A percentile compares a stretch with the other conserved stretches of the same genome.
These are phyloP conservation scores for Frankliniella fusca DNA, from an alignment of 2,888 invertebrate genomes.

Conservation along the genomic window DNA sequence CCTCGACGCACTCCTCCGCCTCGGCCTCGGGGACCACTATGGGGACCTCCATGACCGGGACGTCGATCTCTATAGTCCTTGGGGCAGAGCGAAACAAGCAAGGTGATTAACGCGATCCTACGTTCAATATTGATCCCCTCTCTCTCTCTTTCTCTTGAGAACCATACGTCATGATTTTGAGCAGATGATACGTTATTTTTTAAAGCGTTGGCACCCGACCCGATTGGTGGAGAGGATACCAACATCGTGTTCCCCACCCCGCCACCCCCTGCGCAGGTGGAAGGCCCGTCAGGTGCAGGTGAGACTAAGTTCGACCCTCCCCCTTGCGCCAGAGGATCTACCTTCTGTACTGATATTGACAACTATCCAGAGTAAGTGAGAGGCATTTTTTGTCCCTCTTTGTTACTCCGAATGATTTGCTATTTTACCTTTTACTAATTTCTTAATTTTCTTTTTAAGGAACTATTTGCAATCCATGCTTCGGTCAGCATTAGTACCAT, in stretches of 20 bases:
- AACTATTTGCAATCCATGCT: constrained; percentile 10
- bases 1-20: no score
- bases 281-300: constrained; percentile 16
- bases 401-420: background rate
- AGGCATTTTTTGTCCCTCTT: background rate
- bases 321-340: constrained; percentile 41
- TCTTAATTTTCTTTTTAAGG: background rate
- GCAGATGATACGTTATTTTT: background rate
- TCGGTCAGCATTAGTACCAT: background rate
- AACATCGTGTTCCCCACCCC: constrained; percentile 11
- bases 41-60: no score
- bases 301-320: constrained; percentile 29
- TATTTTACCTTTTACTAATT: background rate
- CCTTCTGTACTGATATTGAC: constrained; percentile 50
- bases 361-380: constrained; percentile 46
- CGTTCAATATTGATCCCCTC: no score
- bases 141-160: no score
- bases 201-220: background rate
- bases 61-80: no score
- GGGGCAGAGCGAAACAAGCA: background rate
- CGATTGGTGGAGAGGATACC: background rate
- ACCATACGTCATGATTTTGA: no score
- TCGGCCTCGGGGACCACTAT: no score
- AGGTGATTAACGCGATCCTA: background rate
- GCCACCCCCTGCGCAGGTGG: background rate